Base-by-base conservation (phyloP, 2,888 invertebrate genomes). In the Calliopum simillimum region DNA sequence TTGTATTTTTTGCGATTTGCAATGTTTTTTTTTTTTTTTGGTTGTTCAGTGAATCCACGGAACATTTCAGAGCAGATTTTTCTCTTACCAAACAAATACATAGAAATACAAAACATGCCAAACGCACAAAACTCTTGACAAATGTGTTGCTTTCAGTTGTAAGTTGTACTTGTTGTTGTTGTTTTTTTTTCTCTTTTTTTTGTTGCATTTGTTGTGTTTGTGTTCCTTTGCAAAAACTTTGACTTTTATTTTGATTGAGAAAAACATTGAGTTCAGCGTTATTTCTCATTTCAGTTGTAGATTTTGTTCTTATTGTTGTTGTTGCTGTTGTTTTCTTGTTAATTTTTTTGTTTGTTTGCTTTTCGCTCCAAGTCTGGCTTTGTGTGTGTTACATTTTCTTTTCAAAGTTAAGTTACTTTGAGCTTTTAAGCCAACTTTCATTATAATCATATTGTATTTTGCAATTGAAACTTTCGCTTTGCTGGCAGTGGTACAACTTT, bases 211-310 rank as follows among this genome's bases (percentile, higher is more conserved):
- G 21, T 21, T 51, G 51, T 16, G 14, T 21, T 21, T 11, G 51
- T 16, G 51, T 16, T 21, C 13, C 51, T 19, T 51, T 11, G 12
- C 19, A 16, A 51, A n/a, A 51, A 51, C 51, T 51, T 51, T 51
- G 51, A 51, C 14, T 51, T 49, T 51, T 51, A 51, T 51, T 51
- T 51, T 51, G 51, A 51, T 51, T 51, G 51, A 51, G 51, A 51
- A 51, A 51, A 51, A 21, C 21, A 51, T 51, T 51, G 51, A 51
- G 51, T 51, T 51, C 33, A 33, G 33, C 33, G 33, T 33, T 33
- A 33, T 33, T 33, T 33, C 33, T 33, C 33, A 33, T 4, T 33
- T 33, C 8, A 8, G 33, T 8, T 33, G 33, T 33, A 33, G 33
- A 33, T 33, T 33, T 33, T 33, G n/a, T n/a, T 8, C 33, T 33